Conservation (phyloP, 2,797 vertebrate genomes). For the Perdix hodgsoniae region DNA sequence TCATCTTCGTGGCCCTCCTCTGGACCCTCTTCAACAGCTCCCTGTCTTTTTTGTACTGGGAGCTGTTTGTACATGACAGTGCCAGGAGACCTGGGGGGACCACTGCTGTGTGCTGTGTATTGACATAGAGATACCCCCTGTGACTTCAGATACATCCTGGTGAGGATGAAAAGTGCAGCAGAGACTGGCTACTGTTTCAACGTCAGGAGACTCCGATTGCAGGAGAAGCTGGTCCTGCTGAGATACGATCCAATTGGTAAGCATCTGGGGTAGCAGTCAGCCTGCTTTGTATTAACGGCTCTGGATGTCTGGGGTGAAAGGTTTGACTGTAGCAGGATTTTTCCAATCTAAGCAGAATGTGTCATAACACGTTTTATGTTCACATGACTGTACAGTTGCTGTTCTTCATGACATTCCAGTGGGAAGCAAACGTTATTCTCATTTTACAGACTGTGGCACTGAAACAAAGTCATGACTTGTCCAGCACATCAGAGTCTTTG, state of each 20-base stretch:
- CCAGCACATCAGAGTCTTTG: conserved; percentile 40
- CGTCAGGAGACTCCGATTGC: conserved; percentile 85
- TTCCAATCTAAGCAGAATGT: conserved; percentile 18
- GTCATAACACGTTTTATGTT: conserved; percentile 16
- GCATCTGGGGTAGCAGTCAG: conserved; percentile 40
- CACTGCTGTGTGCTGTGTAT: fast-evolving
- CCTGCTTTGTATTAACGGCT: background rate
- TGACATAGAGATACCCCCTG: conserved; percentile 30
- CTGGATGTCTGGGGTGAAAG: background rate
- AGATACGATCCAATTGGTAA: conserved; percentile 94
- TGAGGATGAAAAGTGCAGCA: conserved; percentile 93
- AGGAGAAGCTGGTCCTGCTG: conserved; percentile 89
- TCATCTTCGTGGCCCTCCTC: no score
- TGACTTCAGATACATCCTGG: conserved; percentile 86
- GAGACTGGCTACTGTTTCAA: conserved; percentile 92
- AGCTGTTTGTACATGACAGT: no score
- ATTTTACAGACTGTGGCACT: conserved; percentile 18
- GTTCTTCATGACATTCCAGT: conserved; percentile 39
- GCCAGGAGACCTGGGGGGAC: background rate
- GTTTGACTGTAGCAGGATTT: background rate
- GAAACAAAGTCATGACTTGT: conserved; percentile 60
- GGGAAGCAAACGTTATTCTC: conserved; percentile 39
- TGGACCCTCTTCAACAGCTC: no score
- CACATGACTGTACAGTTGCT: conserved; percentile 25
- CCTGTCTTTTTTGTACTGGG: no score